Evolutionary conservation across 2,113 vertebrate genomes (phyloP).

Genomic region (Brachirus orientalis): DNA sequence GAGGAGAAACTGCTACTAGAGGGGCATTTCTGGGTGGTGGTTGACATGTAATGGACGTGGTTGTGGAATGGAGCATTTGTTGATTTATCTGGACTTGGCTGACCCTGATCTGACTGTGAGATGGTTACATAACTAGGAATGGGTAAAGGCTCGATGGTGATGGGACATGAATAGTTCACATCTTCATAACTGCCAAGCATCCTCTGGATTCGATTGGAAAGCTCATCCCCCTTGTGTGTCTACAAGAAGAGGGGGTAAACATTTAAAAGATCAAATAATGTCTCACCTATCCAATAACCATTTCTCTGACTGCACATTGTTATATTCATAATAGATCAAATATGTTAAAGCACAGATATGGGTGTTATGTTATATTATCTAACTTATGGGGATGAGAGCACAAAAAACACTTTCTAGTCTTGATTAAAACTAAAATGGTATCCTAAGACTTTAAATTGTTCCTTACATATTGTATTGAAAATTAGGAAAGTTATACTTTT

Average conservation of each 20-base stretch:
- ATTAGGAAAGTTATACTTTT: no score
- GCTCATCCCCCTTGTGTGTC: conserved; percentile 92
- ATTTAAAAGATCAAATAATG: background rate
- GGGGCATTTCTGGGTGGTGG: conserved; percentile 53
- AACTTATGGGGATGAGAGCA: no score
- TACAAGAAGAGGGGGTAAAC: conserved; percentile 60
- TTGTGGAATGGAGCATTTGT: conserved; percentile 76
- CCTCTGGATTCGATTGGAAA: conserved; percentile 91
- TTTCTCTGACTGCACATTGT: background rate
- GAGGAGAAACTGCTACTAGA: conserved; percentile 52
- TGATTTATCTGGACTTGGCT: conserved; percentile 68
- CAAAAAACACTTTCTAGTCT: no score
- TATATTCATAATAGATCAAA: background rate
- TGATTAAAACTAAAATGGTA: no score
- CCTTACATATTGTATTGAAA: no score
- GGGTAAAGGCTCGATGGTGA: conserved; percentile 67
- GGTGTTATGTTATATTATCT: no score
- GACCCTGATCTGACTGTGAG: conserved; percentile 64
- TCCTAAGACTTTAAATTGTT: no score
- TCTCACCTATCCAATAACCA: background rate
- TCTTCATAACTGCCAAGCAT: conserved; percentile 96
- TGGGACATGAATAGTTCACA: conserved; percentile 77
- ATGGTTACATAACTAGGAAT: conserved; percentile 55
- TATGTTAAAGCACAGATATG: background rate
- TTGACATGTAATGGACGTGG: conserved; percentile 28